Evolutionary conservation across 2,888 invertebrate species (phyloP).

Genomic region (Drosophila fungiperda): DNA sequence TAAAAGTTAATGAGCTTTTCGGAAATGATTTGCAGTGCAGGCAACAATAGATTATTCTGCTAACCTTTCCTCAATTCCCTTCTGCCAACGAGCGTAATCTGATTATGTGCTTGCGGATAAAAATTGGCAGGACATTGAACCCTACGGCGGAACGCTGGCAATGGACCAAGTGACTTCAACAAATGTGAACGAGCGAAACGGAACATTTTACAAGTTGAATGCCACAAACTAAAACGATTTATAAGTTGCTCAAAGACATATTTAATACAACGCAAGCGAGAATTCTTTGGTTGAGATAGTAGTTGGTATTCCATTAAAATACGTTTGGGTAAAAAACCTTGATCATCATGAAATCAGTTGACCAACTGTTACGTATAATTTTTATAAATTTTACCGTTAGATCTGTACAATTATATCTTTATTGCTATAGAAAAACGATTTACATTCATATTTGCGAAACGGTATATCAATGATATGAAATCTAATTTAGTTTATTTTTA

Average conservation of each 20-base stretch:
- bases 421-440: neutral
- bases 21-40: constrained; percentile 63
- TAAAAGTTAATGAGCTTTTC: constrained; percentile 69
- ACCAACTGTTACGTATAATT: neutral
- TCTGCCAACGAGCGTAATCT: constrained; percentile 1
- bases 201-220: constrained; percentile 1
- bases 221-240: neutral
- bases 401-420: neutral
- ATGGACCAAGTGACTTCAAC: constrained; percentile 19
- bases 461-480: neutral
- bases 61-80: neutral
- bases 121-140: constrained; percentile 43
- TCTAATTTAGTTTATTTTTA: neutral
- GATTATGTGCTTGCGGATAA: constrained; percentile 3
- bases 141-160: constrained; percentile 26
- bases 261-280: neutral
- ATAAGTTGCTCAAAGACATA: neutral
- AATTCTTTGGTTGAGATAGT: neutral
- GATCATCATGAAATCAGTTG: neutral
- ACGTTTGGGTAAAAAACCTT: neutral
- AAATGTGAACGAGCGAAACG: constrained; percentile 8
- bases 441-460: neutral
- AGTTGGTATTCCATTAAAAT: neutral
- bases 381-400: neutral
- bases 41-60: constrained; percentile 15